Evolutionary conservation across 1,140 invertebrate genomes (phyloP).

Genomic region (Cardiocondyla obscurior): DNA sequence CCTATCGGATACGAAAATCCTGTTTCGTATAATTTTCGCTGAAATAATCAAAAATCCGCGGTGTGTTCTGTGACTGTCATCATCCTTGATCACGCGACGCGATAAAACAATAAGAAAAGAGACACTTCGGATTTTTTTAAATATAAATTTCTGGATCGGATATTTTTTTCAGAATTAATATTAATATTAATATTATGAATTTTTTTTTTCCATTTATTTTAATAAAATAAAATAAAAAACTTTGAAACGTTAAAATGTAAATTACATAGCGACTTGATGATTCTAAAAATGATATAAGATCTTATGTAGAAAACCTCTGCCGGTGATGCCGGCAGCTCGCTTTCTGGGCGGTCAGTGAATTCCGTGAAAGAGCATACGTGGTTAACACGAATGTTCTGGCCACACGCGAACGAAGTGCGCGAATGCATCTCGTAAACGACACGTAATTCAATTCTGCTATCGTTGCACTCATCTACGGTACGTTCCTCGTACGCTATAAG

Average conservation of each 20-base stretch:
- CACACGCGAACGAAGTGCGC: constrained; percentile 59
- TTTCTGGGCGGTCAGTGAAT: constrained; percentile 35
- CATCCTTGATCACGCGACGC: not conserved
- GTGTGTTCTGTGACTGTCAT: not conserved
- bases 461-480: constrained; percentile 44
- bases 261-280: not conserved
- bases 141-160: too few species aligned
- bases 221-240: not conserved
- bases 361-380: constrained; percentile 28
- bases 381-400: constrained; percentile 4
- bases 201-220: not conserved
- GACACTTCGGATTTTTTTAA: too few species aligned
- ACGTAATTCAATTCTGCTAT: constrained; percentile 57
- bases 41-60: not conserved
- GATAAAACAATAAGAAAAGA: not conserved
- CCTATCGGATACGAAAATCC: not conserved
- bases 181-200: not conserved
- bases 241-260: not conserved
- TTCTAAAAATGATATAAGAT: not conserved
- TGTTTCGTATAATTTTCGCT: not conserved
- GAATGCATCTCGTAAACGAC: constrained; percentile 43
- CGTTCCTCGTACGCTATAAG: constrained; percentile 10
- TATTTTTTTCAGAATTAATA: too few species aligned
- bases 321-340: constrained; percentile 16
- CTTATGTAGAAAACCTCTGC: constrained; percentile 23